These are phyloP conservation scores for Caradrina clavipalpis DNA, from an alignment of 2,888 invertebrate species.

Conservation along the genomic window DNA sequence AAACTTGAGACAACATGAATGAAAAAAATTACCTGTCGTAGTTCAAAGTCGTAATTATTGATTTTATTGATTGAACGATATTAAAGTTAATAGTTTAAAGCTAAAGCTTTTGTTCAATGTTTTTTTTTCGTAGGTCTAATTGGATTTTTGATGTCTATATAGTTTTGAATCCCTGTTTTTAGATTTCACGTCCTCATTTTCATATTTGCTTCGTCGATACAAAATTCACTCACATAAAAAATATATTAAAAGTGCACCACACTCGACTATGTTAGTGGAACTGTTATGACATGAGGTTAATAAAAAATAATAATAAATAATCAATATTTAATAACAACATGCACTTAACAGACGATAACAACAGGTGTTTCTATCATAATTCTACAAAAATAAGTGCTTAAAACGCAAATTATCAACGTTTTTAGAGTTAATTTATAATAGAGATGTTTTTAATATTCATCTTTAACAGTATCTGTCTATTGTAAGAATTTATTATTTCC, in stretches of 20 bases:
- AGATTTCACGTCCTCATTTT: neutral
- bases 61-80: too few relatives aligned
- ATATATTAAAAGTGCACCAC: too few relatives aligned
- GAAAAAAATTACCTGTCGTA: too few relatives aligned
- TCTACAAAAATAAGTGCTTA: constrained; percentile 15
- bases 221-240: neutral
- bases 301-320: neutral
- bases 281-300: neutral
- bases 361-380: constrained; percentile 37
- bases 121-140: too few relatives aligned
- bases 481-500: constrained; percentile 27
- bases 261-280: neutral
- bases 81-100: too few relatives aligned
- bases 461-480: neutral
- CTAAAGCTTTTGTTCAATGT: too few relatives aligned
- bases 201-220: neutral
- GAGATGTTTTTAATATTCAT: neutral
- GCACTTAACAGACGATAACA: constrained; percentile 13
- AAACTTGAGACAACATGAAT: too few relatives aligned
- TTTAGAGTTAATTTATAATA: neutral
- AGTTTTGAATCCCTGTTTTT: neutral
- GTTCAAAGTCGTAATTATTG: too few relatives aligned
- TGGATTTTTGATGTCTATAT: neutral
- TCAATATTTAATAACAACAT: neutral
- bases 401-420: constrained; percentile 1